Evolutionary conservation across 1,140 invertebrate species (phyloP).

Genomic region (Cyclargus thomasi): DNA sequence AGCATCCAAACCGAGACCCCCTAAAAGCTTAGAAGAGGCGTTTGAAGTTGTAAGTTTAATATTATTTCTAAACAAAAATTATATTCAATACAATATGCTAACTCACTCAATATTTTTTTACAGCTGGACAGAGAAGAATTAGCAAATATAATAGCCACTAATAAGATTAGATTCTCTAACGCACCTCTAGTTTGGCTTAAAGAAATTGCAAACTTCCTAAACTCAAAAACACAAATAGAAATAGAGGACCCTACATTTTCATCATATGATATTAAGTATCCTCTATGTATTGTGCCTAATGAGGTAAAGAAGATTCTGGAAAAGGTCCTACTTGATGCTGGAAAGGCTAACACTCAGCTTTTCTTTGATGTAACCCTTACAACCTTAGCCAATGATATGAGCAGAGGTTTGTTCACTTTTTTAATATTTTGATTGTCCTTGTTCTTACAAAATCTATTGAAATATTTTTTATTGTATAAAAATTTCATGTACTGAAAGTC

Average conservation of each 20-base stretch:
- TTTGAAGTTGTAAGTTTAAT: constrained; percentile 75
- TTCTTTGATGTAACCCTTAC: constrained; percentile 81
- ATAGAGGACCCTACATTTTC: constrained; percentile 77
- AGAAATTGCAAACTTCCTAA: constrained; percentile 78
- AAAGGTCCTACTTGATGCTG: constrained; percentile 76
- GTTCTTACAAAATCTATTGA: no score
- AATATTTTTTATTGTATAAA: no score
- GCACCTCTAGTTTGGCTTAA: constrained; percentile 78
- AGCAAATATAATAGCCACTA: constrained; percentile 69
- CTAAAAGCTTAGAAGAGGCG: constrained; percentile 81
- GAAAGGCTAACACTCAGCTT: constrained; percentile 74
- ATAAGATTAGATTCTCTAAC: constrained; percentile 77
- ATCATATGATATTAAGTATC: constrained; percentile 70
- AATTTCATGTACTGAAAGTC: no score
- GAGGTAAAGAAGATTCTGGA: constrained; percentile 74
- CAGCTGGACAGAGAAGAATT: constrained; percentile 79
- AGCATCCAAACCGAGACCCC: constrained; percentile 75
- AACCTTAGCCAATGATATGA: constrained; percentile 80
- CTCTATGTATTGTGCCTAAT: constrained; percentile 74
- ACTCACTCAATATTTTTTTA: constrained; percentile 31
- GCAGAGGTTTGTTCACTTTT: constrained; percentile 69
- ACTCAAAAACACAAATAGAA: constrained; percentile 78
- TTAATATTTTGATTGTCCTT: neutral
- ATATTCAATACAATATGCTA: neutral
- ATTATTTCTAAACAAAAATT: constrained; percentile 6